Percentiles rank a stretch among this genome's conserved stretches.
phyloP scores from a whole-genome alignment of 2,113 vertebrate species.

The Marmota flaviventris region DNA sequence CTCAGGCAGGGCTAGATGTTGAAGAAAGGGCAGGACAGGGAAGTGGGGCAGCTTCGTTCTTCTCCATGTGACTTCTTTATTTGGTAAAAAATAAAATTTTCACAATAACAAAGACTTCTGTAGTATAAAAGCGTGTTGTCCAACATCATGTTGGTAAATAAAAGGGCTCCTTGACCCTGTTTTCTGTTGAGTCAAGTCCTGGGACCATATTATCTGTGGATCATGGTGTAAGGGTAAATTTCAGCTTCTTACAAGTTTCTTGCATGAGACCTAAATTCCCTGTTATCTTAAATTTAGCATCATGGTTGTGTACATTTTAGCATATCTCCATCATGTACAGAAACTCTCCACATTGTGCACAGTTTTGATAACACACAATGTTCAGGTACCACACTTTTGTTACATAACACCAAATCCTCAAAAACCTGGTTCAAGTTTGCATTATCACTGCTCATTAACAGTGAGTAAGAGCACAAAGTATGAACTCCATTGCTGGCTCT shows the following conservation, averaged over 20 bases:
- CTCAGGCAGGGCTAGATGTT: conserved; percentile 30
- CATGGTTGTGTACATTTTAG: neutral
- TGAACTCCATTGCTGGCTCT: neutral
- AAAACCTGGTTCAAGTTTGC: neutral
- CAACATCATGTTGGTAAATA: neutral
- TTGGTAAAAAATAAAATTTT: neutral
- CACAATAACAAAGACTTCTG: neutral
- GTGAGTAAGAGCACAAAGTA: neutral
- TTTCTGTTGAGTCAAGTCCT: neutral
- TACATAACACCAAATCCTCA: neutral
- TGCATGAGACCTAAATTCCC: neutral
- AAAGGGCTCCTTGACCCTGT: neutral
- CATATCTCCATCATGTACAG: neutral
- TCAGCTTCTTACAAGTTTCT: neutral
- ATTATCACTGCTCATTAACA: neutral
- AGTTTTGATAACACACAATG: neutral
- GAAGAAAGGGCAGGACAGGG: neutral
- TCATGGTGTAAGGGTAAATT: neutral
- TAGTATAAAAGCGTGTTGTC: neutral
- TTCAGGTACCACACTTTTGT: neutral
- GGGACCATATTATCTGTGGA: neutral
- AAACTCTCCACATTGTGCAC: neutral
- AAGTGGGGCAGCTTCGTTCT: conserved; percentile 34
- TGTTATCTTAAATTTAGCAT: neutral
- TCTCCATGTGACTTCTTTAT: neutral